Percentiles rank a stretch among this genome's conserved stretches.
Evolutionary conservation across 2,113 vertebrate genomes (phyloP).

Genomic region (Rattus norvegicus): GRCr8 NC_086027.1:71608001-71608500

Average conservation of each 20-base stretch:
- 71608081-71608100: not conserved
- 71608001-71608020: not conserved
- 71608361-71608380: constrained; percentile 62
- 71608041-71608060: not conserved
- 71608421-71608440: not conserved
- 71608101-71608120: constrained; percentile 11
- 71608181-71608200: constrained; percentile 50
- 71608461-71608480: not conserved
- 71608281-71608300: constrained; percentile 77
- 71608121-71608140: constrained; percentile 1
- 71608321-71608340: constrained; percentile 70
- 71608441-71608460: not conserved
- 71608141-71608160: constrained; percentile 1
- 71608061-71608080: not conserved
- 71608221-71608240: constrained; percentile 77
- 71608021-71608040: not conserved
- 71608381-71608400: constrained; percentile 52
- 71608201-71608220: constrained; percentile 76
- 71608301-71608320: constrained; percentile 57
- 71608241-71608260: constrained; percentile 62
- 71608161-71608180: constrained; percentile 20
- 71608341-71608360: constrained; percentile 65
- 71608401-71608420: constrained; percentile 45
- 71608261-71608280: constrained; percentile 40
- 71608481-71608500: constrained; percentile 7